Evolutionary conservation across 2,888 invertebrate genomes (phyloP).

Genomic region (Eupithecia abbreviata): DNA sequence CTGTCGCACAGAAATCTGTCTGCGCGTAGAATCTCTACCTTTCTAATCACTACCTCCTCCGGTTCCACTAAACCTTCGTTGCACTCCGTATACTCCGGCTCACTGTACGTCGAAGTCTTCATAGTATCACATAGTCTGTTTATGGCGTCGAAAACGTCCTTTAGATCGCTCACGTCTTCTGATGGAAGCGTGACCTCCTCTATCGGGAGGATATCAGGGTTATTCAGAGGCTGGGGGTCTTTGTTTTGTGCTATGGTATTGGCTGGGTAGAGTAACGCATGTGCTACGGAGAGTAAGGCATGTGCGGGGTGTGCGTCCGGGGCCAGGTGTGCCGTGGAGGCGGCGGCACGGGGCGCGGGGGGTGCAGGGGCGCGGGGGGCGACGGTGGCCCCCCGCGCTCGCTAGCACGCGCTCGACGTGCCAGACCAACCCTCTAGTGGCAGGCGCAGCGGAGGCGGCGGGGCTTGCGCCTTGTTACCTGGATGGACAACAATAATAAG

Average conservation of each 20-base stretch:
- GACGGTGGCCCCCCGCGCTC: constrained; percentile 71
- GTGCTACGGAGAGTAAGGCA: constrained; percentile 68
- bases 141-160: constrained; percentile 80
- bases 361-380: constrained; percentile 51
- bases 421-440: constrained; percentile 84
- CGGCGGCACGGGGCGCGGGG: constrained; percentile 39
- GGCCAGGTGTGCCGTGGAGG: constrained; percentile 54
- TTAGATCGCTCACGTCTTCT: constrained; percentile 72
- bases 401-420: constrained; percentile 82
- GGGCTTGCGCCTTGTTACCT: constrained; percentile 85
- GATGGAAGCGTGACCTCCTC: constrained; percentile 62
- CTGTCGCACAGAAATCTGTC: constrained; percentile 15
- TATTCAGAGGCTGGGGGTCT: constrained; percentile 16
- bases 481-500: constrained; percentile 33
- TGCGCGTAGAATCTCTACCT: constrained; percentile 34
- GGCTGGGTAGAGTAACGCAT: constrained; percentile 70
- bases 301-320: constrained; percentile 68
- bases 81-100: constrained; percentile 38
- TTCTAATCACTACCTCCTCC: constrained; percentile 13
- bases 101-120: constrained; percentile 70
- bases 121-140: constrained; percentile 78
- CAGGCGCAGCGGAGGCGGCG: constrained; percentile 84
- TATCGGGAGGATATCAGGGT: constrained; percentile 56
- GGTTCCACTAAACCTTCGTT: constrained; percentile 37
- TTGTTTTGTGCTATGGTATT: constrained; percentile 53